A percentile compares a stretch with the other conserved stretches of the same genome.
Evolutionary conservation across 2,888 invertebrate genomes (phyloP).

Genomic region (Drosophila leonis): DNA sequence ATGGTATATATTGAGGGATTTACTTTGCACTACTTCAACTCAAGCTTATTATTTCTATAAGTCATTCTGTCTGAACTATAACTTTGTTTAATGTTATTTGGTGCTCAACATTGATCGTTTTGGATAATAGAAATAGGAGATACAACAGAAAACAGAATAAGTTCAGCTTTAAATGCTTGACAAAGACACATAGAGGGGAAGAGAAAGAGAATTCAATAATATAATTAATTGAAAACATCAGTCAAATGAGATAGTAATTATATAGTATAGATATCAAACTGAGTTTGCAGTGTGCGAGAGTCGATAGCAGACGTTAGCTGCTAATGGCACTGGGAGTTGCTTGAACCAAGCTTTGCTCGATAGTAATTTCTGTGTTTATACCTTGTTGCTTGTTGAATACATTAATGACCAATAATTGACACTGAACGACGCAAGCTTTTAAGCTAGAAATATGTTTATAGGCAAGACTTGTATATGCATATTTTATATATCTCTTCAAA

Average conservation of each 20-base stretch:
- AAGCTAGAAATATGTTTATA: background rate
- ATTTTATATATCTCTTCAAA: background rate
- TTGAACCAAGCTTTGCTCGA: background rate
- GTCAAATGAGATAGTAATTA: background rate
- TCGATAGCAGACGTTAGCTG: background rate
- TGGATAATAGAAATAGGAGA: no score
- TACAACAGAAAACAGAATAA: no score
- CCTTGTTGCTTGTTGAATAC: slow-evolving; percentile 4
- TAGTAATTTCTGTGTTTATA: slow-evolving; percentile 3
- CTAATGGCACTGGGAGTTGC: background rate
- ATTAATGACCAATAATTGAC: slow-evolving; percentile 8
- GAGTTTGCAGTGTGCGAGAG: background rate
- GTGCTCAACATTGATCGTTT: no score
- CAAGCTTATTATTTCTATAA: no score
- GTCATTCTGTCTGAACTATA: no score
- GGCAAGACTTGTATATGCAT: background rate
- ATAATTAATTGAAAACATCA: background rate
- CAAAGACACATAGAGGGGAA: background rate
- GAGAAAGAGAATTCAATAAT: background rate
- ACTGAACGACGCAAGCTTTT: background rate
- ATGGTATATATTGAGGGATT: no score
- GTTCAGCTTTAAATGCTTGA: no score
- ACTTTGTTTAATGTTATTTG: no score
- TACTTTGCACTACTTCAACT: no score
- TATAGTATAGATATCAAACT: background rate